Conservation (phyloP, 2,797 vertebrate species). For the Malurus leucopterus region DNA sequence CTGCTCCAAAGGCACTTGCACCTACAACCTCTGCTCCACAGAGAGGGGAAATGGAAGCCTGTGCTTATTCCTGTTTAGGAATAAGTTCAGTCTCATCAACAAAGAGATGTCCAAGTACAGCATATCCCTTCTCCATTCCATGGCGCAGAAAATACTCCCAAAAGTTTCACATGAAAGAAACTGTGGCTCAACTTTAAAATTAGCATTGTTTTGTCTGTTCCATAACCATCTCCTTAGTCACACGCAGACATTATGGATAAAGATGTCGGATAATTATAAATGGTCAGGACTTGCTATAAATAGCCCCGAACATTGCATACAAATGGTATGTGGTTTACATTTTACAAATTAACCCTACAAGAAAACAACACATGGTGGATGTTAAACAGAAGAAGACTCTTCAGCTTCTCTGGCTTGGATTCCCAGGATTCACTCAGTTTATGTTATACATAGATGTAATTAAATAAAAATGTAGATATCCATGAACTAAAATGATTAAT, state of each 20-base stretch:
- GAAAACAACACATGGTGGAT: slow-evolving; percentile 63
- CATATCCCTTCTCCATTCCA: not conserved
- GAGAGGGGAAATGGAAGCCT: not conserved
- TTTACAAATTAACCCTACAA: slow-evolving; percentile 63
- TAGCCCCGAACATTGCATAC: slow-evolving; percentile 29
- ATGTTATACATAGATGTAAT: slow-evolving; percentile 39
- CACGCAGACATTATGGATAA: slow-evolving; percentile 28
- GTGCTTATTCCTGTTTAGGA: not conserved
- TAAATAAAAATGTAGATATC: slow-evolving; percentile 59
- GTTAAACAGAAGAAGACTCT: slow-evolving; percentile 56
- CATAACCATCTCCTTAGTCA: slow-evolving; percentile 4
- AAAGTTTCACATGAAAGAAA: not conserved
- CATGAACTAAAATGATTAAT: slow-evolving; percentile 46
- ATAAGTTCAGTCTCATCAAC: not conserved
- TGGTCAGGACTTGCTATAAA: slow-evolving; percentile 56
- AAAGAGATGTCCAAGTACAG: not conserved
- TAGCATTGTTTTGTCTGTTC: slow-evolving; percentile 9
- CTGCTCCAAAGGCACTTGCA: rapidly evolving
- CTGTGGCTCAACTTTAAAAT: not conserved
- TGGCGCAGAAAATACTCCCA: not conserved
- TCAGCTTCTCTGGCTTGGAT: slow-evolving; percentile 48
- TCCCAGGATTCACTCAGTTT: slow-evolving; percentile 51
- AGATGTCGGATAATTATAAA: slow-evolving; percentile 53
- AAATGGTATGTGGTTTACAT: slow-evolving; percentile 56
- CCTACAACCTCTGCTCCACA: not conserved